phyloP scores from a whole-genome alignment of 2,888 invertebrate genomes.

The Ypsolopha sequella region DNA sequence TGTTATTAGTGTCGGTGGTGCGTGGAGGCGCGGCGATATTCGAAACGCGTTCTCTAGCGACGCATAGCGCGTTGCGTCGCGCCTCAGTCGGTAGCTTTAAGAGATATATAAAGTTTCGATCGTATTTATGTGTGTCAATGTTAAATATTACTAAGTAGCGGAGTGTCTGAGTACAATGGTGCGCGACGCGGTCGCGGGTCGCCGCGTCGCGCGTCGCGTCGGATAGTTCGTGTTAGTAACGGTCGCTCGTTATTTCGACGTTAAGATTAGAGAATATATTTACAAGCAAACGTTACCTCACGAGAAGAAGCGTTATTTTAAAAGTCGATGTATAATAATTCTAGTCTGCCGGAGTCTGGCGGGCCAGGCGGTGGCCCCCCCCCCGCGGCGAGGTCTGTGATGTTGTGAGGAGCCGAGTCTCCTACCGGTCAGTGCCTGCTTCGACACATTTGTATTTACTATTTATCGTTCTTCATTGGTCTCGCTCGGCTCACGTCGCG shows the following conservation, averaged over 20 bases:
- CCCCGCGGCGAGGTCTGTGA: constrained; percentile 21
- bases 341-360: too few species aligned
- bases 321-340: too few species aligned
- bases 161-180: not conserved
- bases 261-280: constrained; percentile 18
- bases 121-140: not conserved
- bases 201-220: too few species aligned
- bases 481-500: constrained; percentile 1
- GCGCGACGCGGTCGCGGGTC: too few species aligned
- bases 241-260: constrained; percentile 8
- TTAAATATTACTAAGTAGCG: not conserved
- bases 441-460: constrained; percentile 13
- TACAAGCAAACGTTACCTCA: constrained; percentile 21
- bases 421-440: constrained; percentile 16
- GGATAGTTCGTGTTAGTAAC: not conserved
- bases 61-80: not conserved
- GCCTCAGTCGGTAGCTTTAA: not conserved
- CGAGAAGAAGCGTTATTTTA: constrained; percentile 5
- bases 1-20: too few species aligned
- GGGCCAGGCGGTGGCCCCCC: too few species aligned
- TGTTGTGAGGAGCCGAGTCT: constrained; percentile 8
- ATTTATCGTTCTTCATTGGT: constrained; percentile 7
- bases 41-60: too few species aligned
- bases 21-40: too few species aligned
- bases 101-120: not conserved